Evolutionary conservation across 1,140 invertebrate species (phyloP).

Genomic region (Aphis craccivora): DNA sequence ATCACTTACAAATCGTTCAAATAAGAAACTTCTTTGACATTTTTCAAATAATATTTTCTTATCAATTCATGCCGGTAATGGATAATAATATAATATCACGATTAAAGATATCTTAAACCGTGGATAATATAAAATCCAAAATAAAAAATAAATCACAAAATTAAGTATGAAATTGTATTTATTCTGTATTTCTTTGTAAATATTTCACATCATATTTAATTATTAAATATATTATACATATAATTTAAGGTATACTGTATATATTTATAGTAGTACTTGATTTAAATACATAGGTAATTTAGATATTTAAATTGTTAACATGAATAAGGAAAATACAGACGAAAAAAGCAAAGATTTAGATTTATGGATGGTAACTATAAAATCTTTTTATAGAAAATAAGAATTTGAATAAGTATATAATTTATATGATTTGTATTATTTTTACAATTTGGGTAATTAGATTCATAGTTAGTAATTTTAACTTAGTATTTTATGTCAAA

Average conservation of each 20-base stretch:
- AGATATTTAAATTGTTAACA: background rate
- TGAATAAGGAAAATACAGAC: background rate
- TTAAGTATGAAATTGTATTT: background rate
- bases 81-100: too few relatives aligned
- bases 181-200: too few relatives aligned
- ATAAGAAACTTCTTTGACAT: background rate
- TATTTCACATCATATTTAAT: background rate
- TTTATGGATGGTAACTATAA: constrained; percentile 39
- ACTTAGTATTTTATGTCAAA: background rate
- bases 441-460: background rate
- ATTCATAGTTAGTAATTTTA: background rate
- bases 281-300: background rate
- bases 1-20: background rate
- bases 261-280: background rate
- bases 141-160: too few relatives aligned
- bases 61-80: background rate
- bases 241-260: background rate
- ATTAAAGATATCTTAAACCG: too few relatives aligned
- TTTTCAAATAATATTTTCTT: background rate
- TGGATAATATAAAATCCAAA: too few relatives aligned
- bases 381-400: background rate
- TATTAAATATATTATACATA: background rate
- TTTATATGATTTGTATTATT: background rate
- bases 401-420: background rate
- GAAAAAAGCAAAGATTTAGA: background rate